Evolutionary conservation across 2,113 vertebrate genomes (phyloP), one percentile per base, ranked within the genome.

Genomic region (Lamprologus ornatipinnis): DNA sequence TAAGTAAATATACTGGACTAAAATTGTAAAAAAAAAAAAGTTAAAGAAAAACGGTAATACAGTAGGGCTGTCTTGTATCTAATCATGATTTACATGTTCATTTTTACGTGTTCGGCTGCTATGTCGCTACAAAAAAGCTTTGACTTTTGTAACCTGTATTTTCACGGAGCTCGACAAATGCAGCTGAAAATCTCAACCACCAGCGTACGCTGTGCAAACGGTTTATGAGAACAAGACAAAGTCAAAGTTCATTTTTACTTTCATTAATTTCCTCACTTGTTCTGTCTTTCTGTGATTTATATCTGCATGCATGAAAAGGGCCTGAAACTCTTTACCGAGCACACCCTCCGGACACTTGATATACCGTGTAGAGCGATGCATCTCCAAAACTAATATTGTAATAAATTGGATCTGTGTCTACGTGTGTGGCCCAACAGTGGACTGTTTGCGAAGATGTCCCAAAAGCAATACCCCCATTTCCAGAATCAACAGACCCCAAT

Each of bases 401-500:
- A 94, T 93, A 87, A 94, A 91, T 83, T 83, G 89, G 86, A 91
- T 93, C 80, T 88, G 87, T 88, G 84, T 89, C 84, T 88, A 28
- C 37, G 83, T 93, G 91, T 94, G 93, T 92, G 89, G 91, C 80
- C 91, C 82, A 11, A 81, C 83, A 79, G 80, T 23, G 70, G 83
- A 81, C 83, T 89, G 85, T 91, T 93, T 95, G 91, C 82, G 90
- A 93, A 91, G 91, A 93, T 90, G 91, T 95, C 93, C 91, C 90
- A 94, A 87, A 94, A 91, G 94, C 88, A 95, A 95, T 92, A 93
- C 45, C 89, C 42, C 88, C 80, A 10, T 83, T 85, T 91, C 91
- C 94, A 94, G 93, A 94, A 90, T 95, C 94, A 95, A 95, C 92
- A 93, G 31, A 68, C 87, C 55, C 83, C 80, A 73, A 91, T 94